Evolutionary conservation across 2,797 vertebrate species (phyloP).

Genomic region (Pseudotriccus pelzelni): DNA sequence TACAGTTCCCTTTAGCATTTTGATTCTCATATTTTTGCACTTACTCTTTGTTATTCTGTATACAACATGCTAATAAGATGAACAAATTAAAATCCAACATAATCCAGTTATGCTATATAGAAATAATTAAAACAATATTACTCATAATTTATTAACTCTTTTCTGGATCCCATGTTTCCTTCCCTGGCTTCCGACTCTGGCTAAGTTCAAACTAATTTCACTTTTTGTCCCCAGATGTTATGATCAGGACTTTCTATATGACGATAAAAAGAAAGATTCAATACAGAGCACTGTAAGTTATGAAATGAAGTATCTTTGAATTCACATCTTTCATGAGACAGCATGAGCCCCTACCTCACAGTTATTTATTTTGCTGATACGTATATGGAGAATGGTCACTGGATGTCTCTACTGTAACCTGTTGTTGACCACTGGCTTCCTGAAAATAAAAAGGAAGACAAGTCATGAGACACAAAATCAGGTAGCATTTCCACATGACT

Average conservation of each 20-base stretch:
- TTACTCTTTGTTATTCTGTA: background rate
- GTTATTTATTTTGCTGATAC: slow-evolving; percentile 98
- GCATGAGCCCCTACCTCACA: slow-evolving; percentile 78
- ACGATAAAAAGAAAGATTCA: background rate
- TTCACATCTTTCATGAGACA: slow-evolving; percentile 8
- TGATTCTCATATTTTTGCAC: background rate
- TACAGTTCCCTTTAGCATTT: background rate
- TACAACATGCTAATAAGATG: background rate
- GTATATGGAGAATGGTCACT: slow-evolving; percentile 94
- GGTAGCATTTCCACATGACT: background rate
- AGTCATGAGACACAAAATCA: slow-evolving; percentile 1
- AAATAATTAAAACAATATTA: background rate
- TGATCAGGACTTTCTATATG: background rate
- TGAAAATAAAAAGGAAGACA: slow-evolving; percentile 72
- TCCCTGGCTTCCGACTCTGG: background rate
- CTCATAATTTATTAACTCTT: background rate
- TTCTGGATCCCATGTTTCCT: background rate
- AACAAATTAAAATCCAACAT: slow-evolving; percentile 18
- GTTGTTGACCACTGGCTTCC: slow-evolving; percentile 92
- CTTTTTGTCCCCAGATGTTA: background rate
- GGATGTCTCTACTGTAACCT: slow-evolving; percentile 89
- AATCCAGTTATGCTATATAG: background rate
- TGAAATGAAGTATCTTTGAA: background rate
- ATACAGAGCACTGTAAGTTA: background rate
- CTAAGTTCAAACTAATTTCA: slow-evolving; percentile 5